Conservation (phyloP, 1,140 invertebrate genomes). For the Ephestia elutella region DNA sequence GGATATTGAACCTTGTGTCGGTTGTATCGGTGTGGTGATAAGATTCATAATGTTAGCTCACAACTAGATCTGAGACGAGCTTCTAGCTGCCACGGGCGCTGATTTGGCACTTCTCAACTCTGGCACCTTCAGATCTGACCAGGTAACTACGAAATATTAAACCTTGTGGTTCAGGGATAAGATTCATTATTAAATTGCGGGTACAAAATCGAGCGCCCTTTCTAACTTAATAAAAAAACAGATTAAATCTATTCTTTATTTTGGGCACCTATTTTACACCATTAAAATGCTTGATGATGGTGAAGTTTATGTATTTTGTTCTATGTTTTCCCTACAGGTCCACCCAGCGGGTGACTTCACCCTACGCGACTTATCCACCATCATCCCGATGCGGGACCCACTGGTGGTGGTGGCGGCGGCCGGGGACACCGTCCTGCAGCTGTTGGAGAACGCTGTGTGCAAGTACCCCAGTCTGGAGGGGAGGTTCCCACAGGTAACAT, state of each 20-base stretch:
- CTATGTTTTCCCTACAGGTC: constrained; percentile 56
- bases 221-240: too few species aligned
- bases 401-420: constrained; percentile 80
- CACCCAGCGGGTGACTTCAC: constrained; percentile 88
- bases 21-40: too few species aligned
- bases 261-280: too few species aligned
- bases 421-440: constrained; percentile 81
- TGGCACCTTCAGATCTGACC: constrained; percentile 88
- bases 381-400: constrained; percentile 90
- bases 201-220: too few species aligned
- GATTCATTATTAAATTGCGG: too few species aligned
- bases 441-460: constrained; percentile 82
- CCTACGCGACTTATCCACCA: constrained; percentile 85
- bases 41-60: too few species aligned
- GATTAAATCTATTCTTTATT: too few species aligned
- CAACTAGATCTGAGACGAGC: constrained; percentile 92
- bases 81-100: constrained; percentile 82
- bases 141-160: too few species aligned
- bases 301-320: too few species aligned
- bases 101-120: constrained; percentile 91
- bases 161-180: too few species aligned
- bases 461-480: constrained; percentile 62
- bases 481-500: constrained; percentile 51
- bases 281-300: too few species aligned
- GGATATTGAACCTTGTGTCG: too few species aligned